These are phyloP conservation scores for Engystomops pustulosus DNA, from an alignment of 2,113 vertebrate species.

Conservation along the genomic window DNA sequence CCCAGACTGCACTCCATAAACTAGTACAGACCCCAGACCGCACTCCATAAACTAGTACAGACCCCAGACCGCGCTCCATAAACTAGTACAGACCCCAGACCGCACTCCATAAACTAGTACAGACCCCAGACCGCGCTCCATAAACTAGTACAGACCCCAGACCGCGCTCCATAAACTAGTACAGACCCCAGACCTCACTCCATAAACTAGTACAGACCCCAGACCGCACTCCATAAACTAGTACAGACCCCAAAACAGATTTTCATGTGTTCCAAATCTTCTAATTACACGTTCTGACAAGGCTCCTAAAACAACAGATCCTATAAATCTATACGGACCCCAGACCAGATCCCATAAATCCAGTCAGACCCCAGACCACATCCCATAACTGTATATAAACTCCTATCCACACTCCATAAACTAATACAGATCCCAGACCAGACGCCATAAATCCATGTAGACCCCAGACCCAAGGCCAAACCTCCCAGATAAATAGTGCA, in stretches of 20 bases:
- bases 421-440: background rate
- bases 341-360: background rate
- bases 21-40: background rate
- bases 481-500: no score
- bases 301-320: no score
- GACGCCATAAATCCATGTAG: background rate
- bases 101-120: background rate
- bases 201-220: no score
- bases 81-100: background rate
- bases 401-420: background rate
- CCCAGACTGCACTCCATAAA: background rate
- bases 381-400: no score
- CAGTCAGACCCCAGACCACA: background rate
- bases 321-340: background rate
- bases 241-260: background rate
- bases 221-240: background rate
- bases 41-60: background rate
- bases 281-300: no score
- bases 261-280: no score
- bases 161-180: background rate
- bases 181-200: background rate
- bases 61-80: background rate
- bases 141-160: background rate
- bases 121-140: background rate
- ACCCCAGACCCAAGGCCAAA: background rate